Conservation (phyloP, 2,797 vertebrate genomes). For the Ateles fusciceps region DNA sequence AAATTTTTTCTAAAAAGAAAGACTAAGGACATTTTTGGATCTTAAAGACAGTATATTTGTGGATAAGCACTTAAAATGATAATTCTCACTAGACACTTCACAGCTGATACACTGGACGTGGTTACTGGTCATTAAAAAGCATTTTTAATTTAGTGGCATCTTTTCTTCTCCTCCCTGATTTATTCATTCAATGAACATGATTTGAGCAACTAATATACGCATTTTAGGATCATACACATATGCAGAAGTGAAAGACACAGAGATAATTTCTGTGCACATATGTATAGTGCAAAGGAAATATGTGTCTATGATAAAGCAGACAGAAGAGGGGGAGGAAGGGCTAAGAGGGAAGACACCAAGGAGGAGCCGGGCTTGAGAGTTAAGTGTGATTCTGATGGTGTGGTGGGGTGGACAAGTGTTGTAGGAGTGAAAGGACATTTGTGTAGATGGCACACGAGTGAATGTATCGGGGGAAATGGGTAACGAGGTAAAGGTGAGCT, state of each 20-base stretch:
- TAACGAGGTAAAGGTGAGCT: neutral
- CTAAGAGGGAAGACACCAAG: neutral
- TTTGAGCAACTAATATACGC: neutral
- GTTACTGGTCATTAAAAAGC: neutral
- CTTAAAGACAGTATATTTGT: neutral
- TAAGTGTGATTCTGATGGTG: neutral
- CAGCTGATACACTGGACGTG: neutral
- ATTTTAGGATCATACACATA: neutral
- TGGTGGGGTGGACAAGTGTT: too few species aligned
- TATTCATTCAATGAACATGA: neutral
- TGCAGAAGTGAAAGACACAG: neutral
- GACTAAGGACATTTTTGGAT: neutral
- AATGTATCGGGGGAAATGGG: neutral
- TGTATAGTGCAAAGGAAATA: neutral
- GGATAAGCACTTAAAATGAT: neutral
- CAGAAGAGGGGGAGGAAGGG: neutral
- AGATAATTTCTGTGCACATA: neutral
- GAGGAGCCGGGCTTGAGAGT: neutral
- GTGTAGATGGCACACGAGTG: rapidly evolving
- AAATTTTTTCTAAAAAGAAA: neutral
- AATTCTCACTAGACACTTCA: neutral
- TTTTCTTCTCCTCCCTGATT: neutral
- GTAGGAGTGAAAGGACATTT: neutral
- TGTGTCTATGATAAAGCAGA: neutral
- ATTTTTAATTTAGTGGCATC: neutral